phyloP scores from a whole-genome alignment of 2,797 vertebrate species.

The Girardinus metallicus region DNA sequence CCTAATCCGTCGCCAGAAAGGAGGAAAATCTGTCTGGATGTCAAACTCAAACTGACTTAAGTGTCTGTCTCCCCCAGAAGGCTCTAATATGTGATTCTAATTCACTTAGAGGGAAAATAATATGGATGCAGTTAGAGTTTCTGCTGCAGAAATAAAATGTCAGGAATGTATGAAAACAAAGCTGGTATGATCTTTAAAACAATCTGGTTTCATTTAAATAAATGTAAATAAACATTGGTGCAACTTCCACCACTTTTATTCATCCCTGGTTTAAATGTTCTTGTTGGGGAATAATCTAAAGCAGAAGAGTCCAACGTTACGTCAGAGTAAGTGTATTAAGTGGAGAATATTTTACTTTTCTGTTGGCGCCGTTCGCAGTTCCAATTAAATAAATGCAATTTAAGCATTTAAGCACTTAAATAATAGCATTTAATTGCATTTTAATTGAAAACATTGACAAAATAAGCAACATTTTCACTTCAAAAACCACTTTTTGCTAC shows the following conservation, averaged over 20 bases:
- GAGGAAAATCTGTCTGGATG: constrained; percentile 20
- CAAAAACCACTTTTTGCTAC: too few relatives aligned
- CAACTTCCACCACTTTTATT: not conserved
- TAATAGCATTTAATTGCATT: too few relatives aligned
- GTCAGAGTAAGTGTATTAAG: not conserved
- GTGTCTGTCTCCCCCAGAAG: constrained; percentile 18
- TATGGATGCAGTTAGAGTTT: not conserved
- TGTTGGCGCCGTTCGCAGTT: not conserved
- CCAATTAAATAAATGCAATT: not conserved
- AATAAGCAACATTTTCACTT: too few relatives aligned
- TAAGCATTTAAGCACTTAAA: too few relatives aligned
- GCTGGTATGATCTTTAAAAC: not conserved
- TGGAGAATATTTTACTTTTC: too few relatives aligned
- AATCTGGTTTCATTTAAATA: not conserved
- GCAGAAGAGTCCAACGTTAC: not conserved
- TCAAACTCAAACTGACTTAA: constrained; percentile 25
- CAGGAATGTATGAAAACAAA: not conserved
- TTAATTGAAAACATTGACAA: too few relatives aligned
- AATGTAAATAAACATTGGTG: not conserved
- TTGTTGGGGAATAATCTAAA: not conserved
- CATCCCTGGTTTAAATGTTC: not conserved
- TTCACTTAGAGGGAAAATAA: not conserved
- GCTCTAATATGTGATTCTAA: not conserved
- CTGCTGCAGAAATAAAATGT: not conserved
- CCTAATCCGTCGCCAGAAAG: constrained; percentile 10